Evolutionary conservation across 2,113 vertebrate genomes (phyloP), one percentile per base, ranked within the genome.

Genomic region (Phyllopteryx taeniolatus): DNA sequence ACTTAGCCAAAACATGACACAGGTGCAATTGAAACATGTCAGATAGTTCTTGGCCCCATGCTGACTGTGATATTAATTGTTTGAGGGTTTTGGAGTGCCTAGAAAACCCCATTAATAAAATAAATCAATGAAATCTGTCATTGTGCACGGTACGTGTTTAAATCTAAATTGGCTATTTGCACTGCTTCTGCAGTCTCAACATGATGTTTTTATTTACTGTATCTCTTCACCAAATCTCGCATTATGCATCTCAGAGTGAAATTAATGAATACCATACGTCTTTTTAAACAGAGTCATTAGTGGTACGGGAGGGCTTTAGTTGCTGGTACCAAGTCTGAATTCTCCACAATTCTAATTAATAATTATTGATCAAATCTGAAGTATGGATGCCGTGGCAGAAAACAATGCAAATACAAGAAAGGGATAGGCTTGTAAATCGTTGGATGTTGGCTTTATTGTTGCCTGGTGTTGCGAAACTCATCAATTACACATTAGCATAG

Each of bases 41-140:
- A 22, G 56, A 14, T 19, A 42, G 59, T 54, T 57, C 17, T 75
- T 61, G 73, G 84, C 75, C 47, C 60, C 44, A 49, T 67, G 74
- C 33, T 43, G 72, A 72, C 7, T 7, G 22, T 12, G 3, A 14
- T 67, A 39, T 67, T 15, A 57, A 76, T 27, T 27, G 27, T 27
- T 27, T 27, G 27, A 54, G 63, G 53, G 17, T 53, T 79, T 74
- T 70, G 11, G 27, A 31, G 49, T 31, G 5, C 43, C 43, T 49
- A 43, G 14, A 44, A 68, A 71, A 39, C 27, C 27, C 27, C n/a
- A 62, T 70, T 42, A 43, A 60, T 64, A 54, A 19, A 72, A 2
- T 59, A 53, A n/a, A 14, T 79, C 68, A 44, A 47, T 71, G n/a
- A 43, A 20, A 79, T 68, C 12, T 43, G 17, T 71, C 46, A 64